Conservation (phyloP, 2,888 invertebrate genomes). For the Leptopilina myrica region DNA sequence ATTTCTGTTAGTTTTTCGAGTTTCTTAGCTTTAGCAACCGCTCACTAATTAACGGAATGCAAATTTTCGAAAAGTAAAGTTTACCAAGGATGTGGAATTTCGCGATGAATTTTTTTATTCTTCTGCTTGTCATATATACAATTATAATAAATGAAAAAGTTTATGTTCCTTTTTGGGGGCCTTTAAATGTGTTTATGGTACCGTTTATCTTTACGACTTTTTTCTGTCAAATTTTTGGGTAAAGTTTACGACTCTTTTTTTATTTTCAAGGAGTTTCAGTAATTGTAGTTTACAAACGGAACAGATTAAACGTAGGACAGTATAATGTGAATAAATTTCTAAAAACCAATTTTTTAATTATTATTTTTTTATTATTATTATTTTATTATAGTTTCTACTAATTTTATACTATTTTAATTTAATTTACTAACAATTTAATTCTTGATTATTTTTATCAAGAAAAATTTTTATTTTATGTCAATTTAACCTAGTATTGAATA, state of each 20-base stretch:
- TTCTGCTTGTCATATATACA: background rate
- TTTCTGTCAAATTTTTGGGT: background rate
- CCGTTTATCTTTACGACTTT: background rate
- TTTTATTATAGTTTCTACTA: too few species aligned
- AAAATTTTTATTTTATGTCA: too few species aligned
- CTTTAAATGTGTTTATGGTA: background rate
- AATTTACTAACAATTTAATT: too few species aligned
- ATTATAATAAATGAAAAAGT: slow-evolving; percentile 4
- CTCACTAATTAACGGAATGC: slow-evolving; percentile 14
- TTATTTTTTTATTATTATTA: too few species aligned
- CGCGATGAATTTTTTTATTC: background rate
- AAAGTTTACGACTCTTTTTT: background rate
- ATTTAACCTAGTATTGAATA: too few species aligned
- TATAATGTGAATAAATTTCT: background rate
- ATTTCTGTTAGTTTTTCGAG: background rate
- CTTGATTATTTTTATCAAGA: too few species aligned
- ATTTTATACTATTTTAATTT: too few species aligned
- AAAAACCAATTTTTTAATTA: too few species aligned
- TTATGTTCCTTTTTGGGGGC: background rate
- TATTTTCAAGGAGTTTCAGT: background rate
- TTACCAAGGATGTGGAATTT: slow-evolving; percentile 10
- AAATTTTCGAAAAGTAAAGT: background rate
- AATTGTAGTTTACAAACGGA: background rate
- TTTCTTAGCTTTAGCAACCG: background rate
- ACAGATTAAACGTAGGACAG: background rate